Evolutionary conservation across 2,888 invertebrate genomes (phyloP).

Genomic region (Drosophila vallismaia): DNA sequence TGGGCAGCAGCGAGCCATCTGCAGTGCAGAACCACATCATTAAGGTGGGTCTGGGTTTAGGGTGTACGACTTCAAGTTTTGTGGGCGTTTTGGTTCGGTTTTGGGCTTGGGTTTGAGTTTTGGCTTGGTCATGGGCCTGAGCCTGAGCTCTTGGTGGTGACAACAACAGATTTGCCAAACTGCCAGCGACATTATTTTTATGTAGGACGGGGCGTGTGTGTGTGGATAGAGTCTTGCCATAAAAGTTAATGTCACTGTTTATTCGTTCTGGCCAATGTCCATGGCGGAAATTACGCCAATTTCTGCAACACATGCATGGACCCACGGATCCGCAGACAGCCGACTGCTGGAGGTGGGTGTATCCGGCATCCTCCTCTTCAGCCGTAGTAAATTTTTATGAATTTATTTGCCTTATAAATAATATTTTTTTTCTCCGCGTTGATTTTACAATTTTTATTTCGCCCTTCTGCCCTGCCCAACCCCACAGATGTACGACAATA

Average conservation of each 20-base stretch:
- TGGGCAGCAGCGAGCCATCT: constrained; percentile 92
- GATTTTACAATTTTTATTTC: constrained; percentile 33
- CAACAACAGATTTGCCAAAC: constrained; percentile 80
- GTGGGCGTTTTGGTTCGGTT: constrained; percentile 9
- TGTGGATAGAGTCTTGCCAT: constrained; percentile 61
- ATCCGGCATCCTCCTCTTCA: constrained; percentile 4
- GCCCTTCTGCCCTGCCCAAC: background rate
- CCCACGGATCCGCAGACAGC: constrained; percentile 1
- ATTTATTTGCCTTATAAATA: constrained; percentile 79
- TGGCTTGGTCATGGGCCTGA: constrained; percentile 30
- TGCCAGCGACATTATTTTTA: constrained; percentile 78
- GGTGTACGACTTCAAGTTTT: background rate
- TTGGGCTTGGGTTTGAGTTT: constrained; percentile 2
- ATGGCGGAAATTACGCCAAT: constrained; percentile 74
- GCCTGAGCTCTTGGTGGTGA: constrained; percentile 50
- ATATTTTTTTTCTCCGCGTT: constrained; percentile 44
- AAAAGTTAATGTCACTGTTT: constrained; percentile 81
- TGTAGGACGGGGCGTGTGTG: constrained; percentile 57
- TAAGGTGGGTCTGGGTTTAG: constrained; percentile 87
- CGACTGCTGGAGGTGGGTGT: background rate
- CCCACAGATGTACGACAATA: constrained; percentile 94
- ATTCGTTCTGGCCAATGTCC: constrained; percentile 79
- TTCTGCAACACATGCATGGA: constrained; percentile 74
- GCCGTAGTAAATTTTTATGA: constrained; percentile 73
- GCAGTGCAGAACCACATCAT: constrained; percentile 97